A percentile compares a stretch with the other conserved stretches of the same genome.
Conservation (phyloP, 2,113 vertebrate species). For the Barbus barbus region DNA sequence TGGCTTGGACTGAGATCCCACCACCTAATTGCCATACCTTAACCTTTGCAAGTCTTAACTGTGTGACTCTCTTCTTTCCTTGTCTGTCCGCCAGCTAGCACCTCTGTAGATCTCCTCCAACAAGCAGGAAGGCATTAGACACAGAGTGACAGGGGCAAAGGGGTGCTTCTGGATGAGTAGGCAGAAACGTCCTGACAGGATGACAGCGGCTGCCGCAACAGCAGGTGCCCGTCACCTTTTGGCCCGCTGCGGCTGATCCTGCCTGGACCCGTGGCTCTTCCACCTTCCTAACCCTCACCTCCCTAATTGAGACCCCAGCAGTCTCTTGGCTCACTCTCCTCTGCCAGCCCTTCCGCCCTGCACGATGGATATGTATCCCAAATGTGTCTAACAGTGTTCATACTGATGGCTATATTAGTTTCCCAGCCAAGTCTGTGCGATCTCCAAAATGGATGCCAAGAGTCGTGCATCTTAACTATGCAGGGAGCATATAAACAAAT, state of each 20-base stretch:
- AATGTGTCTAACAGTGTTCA: slow-evolving; percentile 37
- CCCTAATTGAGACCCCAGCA: slow-evolving; percentile 40
- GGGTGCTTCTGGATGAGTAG: slow-evolving; percentile 9
- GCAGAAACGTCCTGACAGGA: slow-evolving; percentile 23
- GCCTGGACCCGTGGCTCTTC: slow-evolving; percentile 14
- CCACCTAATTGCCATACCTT: neutral
- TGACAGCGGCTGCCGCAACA: slow-evolving; percentile 21
- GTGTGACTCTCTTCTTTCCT: neutral
- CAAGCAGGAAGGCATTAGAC: neutral
- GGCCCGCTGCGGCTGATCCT: slow-evolving; percentile 30
- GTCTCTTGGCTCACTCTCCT: slow-evolving; percentile 32
- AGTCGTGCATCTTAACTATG: slow-evolving; percentile 3
- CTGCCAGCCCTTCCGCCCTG: slow-evolving; percentile 29
- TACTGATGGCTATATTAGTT: slow-evolving; percentile 41
- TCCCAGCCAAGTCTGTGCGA: slow-evolving; percentile 3
- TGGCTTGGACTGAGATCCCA: neutral
- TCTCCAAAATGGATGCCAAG: slow-evolving; percentile 40
- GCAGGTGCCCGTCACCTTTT: slow-evolving; percentile 38
- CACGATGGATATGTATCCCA: slow-evolving; percentile 22
- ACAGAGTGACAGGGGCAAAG: slow-evolving; percentile 16
- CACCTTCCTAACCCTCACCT: slow-evolving; percentile 9
- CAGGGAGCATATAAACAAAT: neutral
- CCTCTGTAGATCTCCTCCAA: neutral
- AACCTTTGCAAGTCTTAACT: neutral
- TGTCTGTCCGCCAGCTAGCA: slow-evolving; percentile 13